Evolutionary conservation across 2,797 vertebrate genomes (phyloP).

Genomic region (Pitangus sulphuratus): DNA sequence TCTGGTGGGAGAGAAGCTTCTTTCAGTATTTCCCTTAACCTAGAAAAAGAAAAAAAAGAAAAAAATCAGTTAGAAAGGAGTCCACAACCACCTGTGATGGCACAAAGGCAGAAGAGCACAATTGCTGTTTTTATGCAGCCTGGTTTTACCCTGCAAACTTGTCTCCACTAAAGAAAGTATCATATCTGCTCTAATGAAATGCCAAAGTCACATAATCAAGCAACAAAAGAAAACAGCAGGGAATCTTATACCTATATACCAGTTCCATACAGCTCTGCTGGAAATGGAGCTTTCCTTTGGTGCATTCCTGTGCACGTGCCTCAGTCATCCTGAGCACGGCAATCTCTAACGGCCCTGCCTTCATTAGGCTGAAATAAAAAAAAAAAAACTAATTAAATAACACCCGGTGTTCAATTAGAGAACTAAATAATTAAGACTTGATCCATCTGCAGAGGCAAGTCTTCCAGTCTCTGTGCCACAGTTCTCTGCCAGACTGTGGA

Average conservation of each 20-base stretch:
- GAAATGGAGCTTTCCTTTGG: background rate
- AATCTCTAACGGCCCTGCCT: background rate
- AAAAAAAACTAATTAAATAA: background rate
- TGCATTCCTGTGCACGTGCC: accelerated
- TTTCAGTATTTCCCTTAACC: conserved; percentile 79
- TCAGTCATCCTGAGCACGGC: background rate
- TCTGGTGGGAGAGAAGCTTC: conserved; percentile 60
- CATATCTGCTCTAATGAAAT: background rate
- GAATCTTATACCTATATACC: background rate
- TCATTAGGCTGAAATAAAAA: background rate
- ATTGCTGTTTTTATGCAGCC: background rate
- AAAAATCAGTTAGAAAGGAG: background rate
- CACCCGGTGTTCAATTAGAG: background rate
- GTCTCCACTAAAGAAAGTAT: background rate
- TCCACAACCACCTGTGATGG: background rate
- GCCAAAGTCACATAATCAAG: background rate
- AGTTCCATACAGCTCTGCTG: background rate
- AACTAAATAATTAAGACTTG: background rate
- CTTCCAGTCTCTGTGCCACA: background rate
- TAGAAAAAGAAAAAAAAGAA: conserved; percentile 35
- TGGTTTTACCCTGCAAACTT: background rate
- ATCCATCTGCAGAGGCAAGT: background rate
- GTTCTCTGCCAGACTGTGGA: background rate
- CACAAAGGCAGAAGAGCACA: background rate
- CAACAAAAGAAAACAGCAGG: background rate